Conservation (phyloP, 2,888 invertebrate species). For the Molorchus minor region DNA sequence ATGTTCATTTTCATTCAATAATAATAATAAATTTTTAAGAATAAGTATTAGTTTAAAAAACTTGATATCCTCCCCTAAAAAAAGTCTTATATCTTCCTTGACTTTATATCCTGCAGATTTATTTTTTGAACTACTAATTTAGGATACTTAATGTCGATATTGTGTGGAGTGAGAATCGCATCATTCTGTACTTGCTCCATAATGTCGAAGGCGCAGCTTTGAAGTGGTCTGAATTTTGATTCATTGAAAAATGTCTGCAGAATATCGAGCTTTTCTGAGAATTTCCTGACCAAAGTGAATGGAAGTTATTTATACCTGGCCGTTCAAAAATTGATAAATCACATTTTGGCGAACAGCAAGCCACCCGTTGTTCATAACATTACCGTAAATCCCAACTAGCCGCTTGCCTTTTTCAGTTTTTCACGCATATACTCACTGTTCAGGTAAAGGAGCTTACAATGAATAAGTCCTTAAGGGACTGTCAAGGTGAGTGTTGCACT, state of each 20-base stretch:
- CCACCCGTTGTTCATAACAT: constrained; percentile 1
- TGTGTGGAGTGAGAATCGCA: no score
- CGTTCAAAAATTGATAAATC: constrained; percentile 25
- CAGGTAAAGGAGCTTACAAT: constrained; percentile 13
- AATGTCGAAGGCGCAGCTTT: no score
- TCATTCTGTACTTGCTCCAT: no score
- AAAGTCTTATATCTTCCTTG: no score
- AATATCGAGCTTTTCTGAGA: constrained; percentile 4
- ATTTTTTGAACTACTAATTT: no score
- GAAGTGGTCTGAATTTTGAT: not conserved
- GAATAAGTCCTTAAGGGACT: not conserved
- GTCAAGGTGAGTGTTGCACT: not conserved
- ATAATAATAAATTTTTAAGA: no score
- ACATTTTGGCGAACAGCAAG: constrained; percentile 17
- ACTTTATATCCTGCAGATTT: no score
- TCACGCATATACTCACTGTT: constrained; percentile 3
- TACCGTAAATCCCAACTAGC: constrained; percentile 13
- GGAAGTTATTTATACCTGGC: constrained; percentile 24
- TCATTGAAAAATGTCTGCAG: not conserved
- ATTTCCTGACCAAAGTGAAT: constrained; percentile 18
- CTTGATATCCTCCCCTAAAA: no score
- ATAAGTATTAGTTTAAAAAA: no score
- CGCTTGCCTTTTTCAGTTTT: constrained; percentile 11
- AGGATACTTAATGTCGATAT: no score
- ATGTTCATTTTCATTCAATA: no score